phyloP scores from a whole-genome alignment of 1,140 invertebrate species.

The Dendrolimus kikuchii region DNA sequence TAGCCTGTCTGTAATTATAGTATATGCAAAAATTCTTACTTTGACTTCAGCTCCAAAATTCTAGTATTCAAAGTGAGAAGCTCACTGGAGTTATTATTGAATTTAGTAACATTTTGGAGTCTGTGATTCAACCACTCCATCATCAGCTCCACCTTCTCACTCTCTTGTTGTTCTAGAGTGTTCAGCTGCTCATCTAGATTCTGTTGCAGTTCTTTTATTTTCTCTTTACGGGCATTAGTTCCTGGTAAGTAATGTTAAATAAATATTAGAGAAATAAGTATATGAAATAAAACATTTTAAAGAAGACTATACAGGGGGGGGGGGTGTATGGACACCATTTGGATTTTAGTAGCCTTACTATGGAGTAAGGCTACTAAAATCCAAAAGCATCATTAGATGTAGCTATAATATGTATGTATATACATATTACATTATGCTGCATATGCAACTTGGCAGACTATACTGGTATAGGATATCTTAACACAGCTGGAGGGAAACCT shows the following conservation, averaged over 20 bases:
- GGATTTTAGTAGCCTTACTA: too few species aligned
- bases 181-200: conserved; percentile 48
- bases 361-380: too few species aligned
- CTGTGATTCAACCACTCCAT: conserved; percentile 58
- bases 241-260: neutral
- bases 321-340: too few species aligned
- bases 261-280: too few species aligned
- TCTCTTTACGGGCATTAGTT: conserved; percentile 26
- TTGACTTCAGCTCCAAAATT: conserved; percentile 54
- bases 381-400: too few species aligned
- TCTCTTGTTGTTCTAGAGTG: conserved; percentile 46
- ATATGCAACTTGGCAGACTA: too few species aligned
- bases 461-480: too few species aligned
- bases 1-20: neutral
- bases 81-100: conserved; percentile 43
- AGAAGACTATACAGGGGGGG: too few species aligned
- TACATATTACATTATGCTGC: too few species aligned
- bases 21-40: conserved; percentile 24
- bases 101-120: conserved; percentile 38
- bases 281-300: too few species aligned
- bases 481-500: too few species aligned
- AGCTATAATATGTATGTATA: too few species aligned
- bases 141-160: conserved; percentile 54
- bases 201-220: conserved; percentile 41
- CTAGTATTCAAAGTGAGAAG: conserved; percentile 45